A percentile compares a stretch with the other conserved stretches of the same genome.
Conservation (phyloP, 2,888 invertebrate species). For the Dascillus cervinus region DNA sequence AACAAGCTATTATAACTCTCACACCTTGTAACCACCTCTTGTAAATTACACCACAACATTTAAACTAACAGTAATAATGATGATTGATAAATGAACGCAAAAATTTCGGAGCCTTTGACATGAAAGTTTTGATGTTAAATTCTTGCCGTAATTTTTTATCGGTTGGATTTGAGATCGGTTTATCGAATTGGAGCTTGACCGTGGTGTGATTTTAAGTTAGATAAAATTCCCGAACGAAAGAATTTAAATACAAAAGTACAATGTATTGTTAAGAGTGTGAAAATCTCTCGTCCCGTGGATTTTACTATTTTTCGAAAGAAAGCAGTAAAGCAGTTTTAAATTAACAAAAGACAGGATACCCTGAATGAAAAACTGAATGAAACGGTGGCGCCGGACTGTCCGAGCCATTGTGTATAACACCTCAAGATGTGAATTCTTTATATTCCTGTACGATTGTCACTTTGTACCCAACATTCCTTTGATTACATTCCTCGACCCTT, state of each 20-base stretch:
- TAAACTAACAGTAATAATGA: no score
- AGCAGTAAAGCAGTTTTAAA: constrained; percentile 13
- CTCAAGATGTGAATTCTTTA: constrained; percentile 20
- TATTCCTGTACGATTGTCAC: constrained; percentile 21
- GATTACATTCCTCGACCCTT: constrained; percentile 15
- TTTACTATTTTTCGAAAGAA: constrained; percentile 19
- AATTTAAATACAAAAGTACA: background rate
- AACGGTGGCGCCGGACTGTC: constrained; percentile 23
- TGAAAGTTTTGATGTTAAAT: no score
- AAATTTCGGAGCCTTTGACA: no score
- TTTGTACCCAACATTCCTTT: constrained; percentile 14
- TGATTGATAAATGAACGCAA: no score
- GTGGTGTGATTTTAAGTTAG: no score
- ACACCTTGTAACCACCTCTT: no score
- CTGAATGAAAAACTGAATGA: constrained; percentile 20
- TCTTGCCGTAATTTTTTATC: no score
- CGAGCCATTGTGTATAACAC: constrained; percentile 21
- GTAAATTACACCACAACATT: no score
- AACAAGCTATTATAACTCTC: no score
- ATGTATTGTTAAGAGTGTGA: background rate
- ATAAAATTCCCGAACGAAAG: background rate
- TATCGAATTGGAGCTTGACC: no score
- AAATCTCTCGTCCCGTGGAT: constrained; percentile 5
- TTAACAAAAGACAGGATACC: constrained; percentile 21
- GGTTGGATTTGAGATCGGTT: no score